phyloP scores from a whole-genome alignment of 2,888 invertebrate species.

The Dendrolimus houi region DNA sequence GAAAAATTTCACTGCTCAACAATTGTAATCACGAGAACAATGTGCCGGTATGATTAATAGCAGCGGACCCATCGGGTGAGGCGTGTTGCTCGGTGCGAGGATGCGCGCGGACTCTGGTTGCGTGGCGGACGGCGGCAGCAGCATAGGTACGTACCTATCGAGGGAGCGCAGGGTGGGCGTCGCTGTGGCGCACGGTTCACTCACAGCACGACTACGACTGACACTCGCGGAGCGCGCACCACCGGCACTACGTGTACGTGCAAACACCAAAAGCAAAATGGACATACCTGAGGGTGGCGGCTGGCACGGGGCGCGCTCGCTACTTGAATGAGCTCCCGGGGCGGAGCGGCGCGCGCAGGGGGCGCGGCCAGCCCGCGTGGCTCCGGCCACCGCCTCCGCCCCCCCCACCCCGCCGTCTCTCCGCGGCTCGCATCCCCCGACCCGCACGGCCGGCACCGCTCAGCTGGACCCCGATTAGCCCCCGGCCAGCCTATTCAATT shows the following conservation, averaged over 20 bases:
- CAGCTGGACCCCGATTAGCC: slow-evolving; percentile 74
- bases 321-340: slow-evolving; percentile 69
- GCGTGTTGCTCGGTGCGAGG: slow-evolving; percentile 2
- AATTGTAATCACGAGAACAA: slow-evolving; percentile 18
- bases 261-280: slow-evolving; percentile 74
- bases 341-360: slow-evolving; percentile 78
- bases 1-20: slow-evolving; percentile 1
- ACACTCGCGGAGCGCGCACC: slow-evolving; percentile 66
- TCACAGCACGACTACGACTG: slow-evolving; percentile 62
- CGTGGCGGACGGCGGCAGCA: slow-evolving; percentile 27
- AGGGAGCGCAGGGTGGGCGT: slow-evolving; percentile 15
- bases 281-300: slow-evolving; percentile 73
- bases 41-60: not conserved
- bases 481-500: slow-evolving; percentile 71
- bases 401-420: slow-evolving; percentile 22
- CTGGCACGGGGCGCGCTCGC: slow-evolving; percentile 70
- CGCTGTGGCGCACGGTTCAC: slow-evolving; percentile 38
- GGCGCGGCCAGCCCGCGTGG: slow-evolving; percentile 78
- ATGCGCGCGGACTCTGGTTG: slow-evolving; percentile 5
- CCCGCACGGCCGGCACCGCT: slow-evolving; percentile 38
- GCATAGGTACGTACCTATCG: slow-evolving; percentile 59
- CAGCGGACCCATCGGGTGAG: slow-evolving; percentile 21
- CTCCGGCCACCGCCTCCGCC: slow-evolving; percentile 57
- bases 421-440: slow-evolving; percentile 18
- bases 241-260: slow-evolving; percentile 56